Evolutionary conservation across 2,888 invertebrate genomes (phyloP).

Genomic region (Petrophora chlorosata): DNA sequence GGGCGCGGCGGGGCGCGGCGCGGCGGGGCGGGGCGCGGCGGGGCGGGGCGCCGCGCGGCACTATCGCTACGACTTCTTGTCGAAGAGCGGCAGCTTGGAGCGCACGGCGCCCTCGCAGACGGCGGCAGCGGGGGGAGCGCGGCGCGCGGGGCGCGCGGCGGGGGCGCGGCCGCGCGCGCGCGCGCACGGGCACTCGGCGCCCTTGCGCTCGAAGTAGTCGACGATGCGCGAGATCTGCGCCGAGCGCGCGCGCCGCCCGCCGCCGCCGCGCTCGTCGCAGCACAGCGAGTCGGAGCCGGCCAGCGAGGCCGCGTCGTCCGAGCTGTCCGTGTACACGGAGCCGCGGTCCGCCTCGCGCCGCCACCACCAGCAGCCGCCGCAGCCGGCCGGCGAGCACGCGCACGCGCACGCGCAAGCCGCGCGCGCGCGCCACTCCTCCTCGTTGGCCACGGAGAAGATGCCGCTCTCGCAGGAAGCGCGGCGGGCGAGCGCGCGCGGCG

Average conservation of each 20-base stretch:
- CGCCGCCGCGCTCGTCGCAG: slow-evolving; percentile 86
- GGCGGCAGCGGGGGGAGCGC: slow-evolving; percentile 85
- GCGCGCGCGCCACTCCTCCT: slow-evolving; percentile 85
- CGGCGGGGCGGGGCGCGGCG: slow-evolving; percentile 2
- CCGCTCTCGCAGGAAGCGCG: slow-evolving; percentile 95
- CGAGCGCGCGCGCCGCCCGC: slow-evolving; percentile 83
- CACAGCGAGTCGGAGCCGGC: slow-evolving; percentile 89
- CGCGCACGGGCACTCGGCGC: slow-evolving; percentile 81
- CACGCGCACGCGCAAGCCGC: slow-evolving; percentile 71
- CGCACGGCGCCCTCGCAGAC: slow-evolving; percentile 94
- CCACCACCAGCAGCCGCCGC: slow-evolving; percentile 76
- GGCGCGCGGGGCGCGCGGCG: slow-evolving; percentile 38
- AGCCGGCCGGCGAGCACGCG: slow-evolving; percentile 65
- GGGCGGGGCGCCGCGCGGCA: slow-evolving; percentile 16
- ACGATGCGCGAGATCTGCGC: slow-evolving; percentile 92
- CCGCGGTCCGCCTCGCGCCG: slow-evolving; percentile 47
- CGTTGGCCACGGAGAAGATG: slow-evolving; percentile 94
- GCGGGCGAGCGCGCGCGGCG: slow-evolving; percentile 60
- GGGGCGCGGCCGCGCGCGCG: slow-evolving; percentile 56
- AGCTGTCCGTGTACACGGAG: slow-evolving; percentile 94
- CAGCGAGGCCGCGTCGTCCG: slow-evolving; percentile 92
- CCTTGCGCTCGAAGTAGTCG: slow-evolving; percentile 93
- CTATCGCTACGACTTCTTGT: slow-evolving; percentile 80
- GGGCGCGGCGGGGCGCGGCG: slow-evolving; percentile 3
- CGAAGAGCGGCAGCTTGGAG: slow-evolving; percentile 93